These are phyloP conservation scores for Halocaridina rubra DNA, from an alignment of 2,888 invertebrate genomes.

Conservation along the genomic window DNA sequence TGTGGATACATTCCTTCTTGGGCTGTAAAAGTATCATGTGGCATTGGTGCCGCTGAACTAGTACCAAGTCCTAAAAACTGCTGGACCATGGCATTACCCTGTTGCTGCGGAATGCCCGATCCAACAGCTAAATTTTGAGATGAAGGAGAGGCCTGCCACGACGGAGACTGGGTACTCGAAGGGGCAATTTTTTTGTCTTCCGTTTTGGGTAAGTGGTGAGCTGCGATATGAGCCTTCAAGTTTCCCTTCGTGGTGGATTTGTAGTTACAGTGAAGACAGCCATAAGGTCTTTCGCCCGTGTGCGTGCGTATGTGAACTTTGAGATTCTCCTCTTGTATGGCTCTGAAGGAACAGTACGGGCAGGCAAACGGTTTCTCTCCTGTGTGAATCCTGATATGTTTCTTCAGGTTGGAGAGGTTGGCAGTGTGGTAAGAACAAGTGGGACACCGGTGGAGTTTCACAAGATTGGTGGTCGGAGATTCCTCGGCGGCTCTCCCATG, in stretches of 20 bases:
- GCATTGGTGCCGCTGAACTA: no score
- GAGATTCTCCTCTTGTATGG: constrained; percentile 42
- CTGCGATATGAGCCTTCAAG: constrained; percentile 29
- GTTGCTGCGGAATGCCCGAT: no score
- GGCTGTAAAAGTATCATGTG: no score
- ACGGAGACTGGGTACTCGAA: no score
- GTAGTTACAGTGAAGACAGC: constrained; percentile 38
- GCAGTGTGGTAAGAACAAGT: constrained; percentile 41
- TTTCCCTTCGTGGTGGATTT: constrained; percentile 37
- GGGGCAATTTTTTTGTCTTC: neutral
- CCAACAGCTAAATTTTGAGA: no score
- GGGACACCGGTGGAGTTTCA: constrained; percentile 43
- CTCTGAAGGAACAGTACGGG: constrained; percentile 40
- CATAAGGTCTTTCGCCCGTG: constrained; percentile 43
- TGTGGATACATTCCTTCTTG: no score
- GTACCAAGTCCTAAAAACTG: no score
- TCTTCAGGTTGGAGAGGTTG: constrained; percentile 43
- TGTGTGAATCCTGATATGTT: constrained; percentile 42
- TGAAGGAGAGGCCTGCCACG: no score
- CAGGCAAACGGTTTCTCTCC: constrained; percentile 39
- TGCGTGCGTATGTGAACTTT: constrained; percentile 47
- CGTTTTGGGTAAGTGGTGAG: neutral
- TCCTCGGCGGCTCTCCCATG: neutral
- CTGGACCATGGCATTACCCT: no score
- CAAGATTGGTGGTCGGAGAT: neutral